Conservation (phyloP, 2,888 invertebrate genomes). For the Parnassius glacialis region DNA sequence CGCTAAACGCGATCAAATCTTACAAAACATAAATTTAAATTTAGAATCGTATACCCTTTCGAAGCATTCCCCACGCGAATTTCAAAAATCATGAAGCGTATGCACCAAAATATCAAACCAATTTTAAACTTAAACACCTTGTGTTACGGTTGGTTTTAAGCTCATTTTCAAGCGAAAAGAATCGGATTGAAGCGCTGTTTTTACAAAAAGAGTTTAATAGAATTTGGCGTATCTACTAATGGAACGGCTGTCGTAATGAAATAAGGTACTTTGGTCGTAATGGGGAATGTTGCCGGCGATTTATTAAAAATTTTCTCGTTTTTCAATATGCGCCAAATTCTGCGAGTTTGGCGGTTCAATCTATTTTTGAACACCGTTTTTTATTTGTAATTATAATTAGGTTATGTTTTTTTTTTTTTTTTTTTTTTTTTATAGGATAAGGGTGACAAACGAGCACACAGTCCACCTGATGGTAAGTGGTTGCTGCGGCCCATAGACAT, state of each 20-base stretch:
- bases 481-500: too few species aligned
- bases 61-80: constrained; percentile 36
- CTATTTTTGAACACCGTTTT: constrained; percentile 10
- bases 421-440: too few species aligned
- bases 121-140: constrained; percentile 26
- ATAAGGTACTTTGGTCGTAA: constrained; percentile 69
- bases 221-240: constrained; percentile 77
- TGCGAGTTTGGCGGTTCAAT: constrained; percentile 3
- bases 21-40: constrained; percentile 80
- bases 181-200: constrained; percentile 48
- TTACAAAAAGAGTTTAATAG: constrained; percentile 66
- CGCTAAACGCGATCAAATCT: constrained; percentile 77
- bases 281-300: constrained; percentile 56
- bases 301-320: constrained; percentile 62
- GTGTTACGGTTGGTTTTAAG: constrained; percentile 24
- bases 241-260: constrained; percentile 73
- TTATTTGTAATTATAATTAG: background rate
- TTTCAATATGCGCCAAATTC: constrained; percentile 60
- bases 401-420: too few species aligned
- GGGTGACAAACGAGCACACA: too few species aligned
- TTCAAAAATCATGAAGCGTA: constrained; percentile 33
- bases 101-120: constrained; percentile 17
- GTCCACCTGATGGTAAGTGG: too few species aligned
- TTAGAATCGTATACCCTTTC: constrained; percentile 69
- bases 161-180: constrained; percentile 8